phyloP scores from a whole-genome alignment of 2,797 vertebrate species.

The Selene dorsalis region DNA sequence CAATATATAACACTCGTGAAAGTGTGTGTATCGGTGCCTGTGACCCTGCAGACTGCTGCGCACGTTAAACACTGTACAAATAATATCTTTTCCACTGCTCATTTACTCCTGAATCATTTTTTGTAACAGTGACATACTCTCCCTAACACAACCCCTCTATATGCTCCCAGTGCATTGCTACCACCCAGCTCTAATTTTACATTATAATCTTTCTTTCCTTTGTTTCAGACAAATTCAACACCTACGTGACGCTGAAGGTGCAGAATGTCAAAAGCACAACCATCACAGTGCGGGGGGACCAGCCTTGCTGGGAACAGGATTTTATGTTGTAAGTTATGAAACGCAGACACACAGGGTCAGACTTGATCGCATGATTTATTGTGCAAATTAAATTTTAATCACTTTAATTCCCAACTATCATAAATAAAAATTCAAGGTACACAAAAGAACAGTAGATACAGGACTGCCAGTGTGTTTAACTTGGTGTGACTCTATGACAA shows the following conservation, averaged over 20 bases:
- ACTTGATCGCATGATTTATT: background rate
- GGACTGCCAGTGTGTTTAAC: background rate
- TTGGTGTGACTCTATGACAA: background rate
- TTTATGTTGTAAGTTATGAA: conserved; percentile 97
- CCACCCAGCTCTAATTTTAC: background rate
- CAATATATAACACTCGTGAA: background rate
- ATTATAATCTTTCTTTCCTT: conserved; percentile 5
- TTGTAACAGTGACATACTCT: background rate
- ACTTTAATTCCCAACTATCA: background rate
- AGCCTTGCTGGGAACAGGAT: conserved; percentile 98
- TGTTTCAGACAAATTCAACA: conserved; percentile 94
- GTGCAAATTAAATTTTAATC: background rate
- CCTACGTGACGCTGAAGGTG: conserved; percentile 97
- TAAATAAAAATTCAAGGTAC: background rate
- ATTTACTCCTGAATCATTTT: background rate
- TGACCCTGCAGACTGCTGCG: background rate
- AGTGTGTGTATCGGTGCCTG: background rate
- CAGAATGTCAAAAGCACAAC: conserved; percentile 99
- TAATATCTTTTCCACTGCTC: background rate
- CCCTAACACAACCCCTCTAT: background rate
- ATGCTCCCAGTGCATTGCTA: background rate
- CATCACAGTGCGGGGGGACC: conserved; percentile 92
- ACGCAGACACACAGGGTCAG: background rate
- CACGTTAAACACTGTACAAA: background rate
- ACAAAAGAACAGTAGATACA: background rate